Percentiles rank a stretch among this genome's conserved stretches.
Conservation (phyloP, 1,140 invertebrate species). For the Campoletis sonorensis region DNA sequence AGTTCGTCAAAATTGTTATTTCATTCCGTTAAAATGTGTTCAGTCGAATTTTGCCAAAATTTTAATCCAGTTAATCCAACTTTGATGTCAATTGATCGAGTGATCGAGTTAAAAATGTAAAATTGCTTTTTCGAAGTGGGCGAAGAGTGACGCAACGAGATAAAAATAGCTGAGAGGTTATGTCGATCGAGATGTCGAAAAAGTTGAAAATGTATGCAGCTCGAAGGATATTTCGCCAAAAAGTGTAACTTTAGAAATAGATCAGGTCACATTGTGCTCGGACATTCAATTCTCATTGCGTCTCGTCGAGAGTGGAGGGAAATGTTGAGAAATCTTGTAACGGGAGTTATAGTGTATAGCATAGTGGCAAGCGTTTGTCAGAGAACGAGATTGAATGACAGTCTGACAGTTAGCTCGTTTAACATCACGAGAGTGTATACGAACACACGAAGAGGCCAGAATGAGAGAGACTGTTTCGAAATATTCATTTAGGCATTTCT, state of each 20-base stretch:
- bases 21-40: too few relatives aligned
- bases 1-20: too few relatives aligned
- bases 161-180: too few relatives aligned
- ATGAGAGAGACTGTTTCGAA: constrained; percentile 27
- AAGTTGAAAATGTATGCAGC: too few relatives aligned
- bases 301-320: constrained; percentile 20
- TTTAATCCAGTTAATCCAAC: too few relatives aligned
- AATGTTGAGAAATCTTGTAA: constrained; percentile 60
- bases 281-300: constrained; percentile 56
- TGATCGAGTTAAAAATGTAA: too few relatives aligned
- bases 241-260: constrained; percentile 65
- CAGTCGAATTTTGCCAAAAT: too few relatives aligned
- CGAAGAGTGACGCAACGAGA: too few relatives aligned
- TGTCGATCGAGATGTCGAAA: too few relatives aligned
- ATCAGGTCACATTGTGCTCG: constrained; percentile 59
- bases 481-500: background rate
- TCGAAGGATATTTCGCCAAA: constrained; percentile 27
- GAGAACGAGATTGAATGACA: constrained; percentile 65
- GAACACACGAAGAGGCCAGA: background rate
- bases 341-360: background rate
- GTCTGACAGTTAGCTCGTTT: constrained; percentile 72
- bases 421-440: constrained; percentile 58
- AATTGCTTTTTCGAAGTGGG: too few relatives aligned
- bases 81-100: too few relatives aligned
- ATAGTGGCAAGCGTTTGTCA: constrained; percentile 29